These are phyloP conservation scores for Episyrphus balteatus DNA, from an alignment of 1,140 invertebrate species.

Conservation along the genomic window DNA sequence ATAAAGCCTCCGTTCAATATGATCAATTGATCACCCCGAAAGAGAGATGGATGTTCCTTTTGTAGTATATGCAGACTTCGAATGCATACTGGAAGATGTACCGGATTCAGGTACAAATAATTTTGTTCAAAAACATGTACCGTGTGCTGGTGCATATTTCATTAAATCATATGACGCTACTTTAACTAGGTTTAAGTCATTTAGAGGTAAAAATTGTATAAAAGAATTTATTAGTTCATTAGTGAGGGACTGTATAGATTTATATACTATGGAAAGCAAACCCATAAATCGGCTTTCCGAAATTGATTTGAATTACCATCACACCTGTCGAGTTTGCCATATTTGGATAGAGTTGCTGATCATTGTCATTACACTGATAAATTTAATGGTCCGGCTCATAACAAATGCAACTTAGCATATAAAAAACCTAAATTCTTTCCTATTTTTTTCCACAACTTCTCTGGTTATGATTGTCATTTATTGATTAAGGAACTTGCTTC, in stretches of 20 bases:
- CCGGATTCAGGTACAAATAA: conserved; percentile 2
- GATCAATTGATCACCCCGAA: too few relatives aligned
- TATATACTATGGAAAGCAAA: conserved; percentile 12
- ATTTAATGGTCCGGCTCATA: too few relatives aligned
- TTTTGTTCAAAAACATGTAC: conserved; percentile 23
- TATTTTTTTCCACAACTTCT: too few relatives aligned
- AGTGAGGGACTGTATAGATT: conserved; percentile 6
- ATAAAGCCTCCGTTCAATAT: too few relatives aligned
- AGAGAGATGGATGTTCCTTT: too few relatives aligned
- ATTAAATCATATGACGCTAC: conserved; percentile 19
- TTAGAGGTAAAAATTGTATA: conserved; percentile 18
- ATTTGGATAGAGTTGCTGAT: conserved; percentile 20
- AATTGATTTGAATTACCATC: conserved; percentile 6
- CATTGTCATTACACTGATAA: conserved; percentile 34
- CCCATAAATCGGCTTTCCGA: conserved; percentile 11
- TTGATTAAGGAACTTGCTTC: conserved; percentile 29
- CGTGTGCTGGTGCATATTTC: conserved; percentile 21
- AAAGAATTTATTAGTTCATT: conserved; percentile 16
- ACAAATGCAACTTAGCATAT: too few relatives aligned
- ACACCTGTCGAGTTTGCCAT: conserved; percentile 13
- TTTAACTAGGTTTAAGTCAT: conserved; percentile 15
- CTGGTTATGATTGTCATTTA: conserved; percentile 29
- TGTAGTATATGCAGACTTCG: conserved; percentile 30
- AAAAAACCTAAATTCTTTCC: conserved; percentile 24
- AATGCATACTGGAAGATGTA: conserved; percentile 19